Conservation (phyloP, 2,888 invertebrate genomes). For the Apodemia zela region DNA sequence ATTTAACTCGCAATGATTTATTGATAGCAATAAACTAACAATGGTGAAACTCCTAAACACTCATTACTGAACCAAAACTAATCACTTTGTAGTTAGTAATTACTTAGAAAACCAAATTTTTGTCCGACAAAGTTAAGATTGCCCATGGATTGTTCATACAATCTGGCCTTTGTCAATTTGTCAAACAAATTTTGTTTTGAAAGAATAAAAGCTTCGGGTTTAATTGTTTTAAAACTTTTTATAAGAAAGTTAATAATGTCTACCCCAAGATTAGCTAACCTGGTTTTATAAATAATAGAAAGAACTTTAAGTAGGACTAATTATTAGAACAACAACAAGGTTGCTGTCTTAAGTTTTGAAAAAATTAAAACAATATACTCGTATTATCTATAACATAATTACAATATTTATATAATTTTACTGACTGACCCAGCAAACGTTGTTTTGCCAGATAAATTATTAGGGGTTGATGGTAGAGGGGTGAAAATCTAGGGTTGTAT, state of each 20-base stretch:
- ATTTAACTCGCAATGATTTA: neutral
- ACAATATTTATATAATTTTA: no score
- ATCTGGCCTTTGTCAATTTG: slow-evolving; percentile 4
- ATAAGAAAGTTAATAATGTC: neutral
- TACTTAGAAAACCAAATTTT: slow-evolving; percentile 7
- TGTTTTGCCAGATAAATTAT: no score
- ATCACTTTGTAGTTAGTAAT: neutral
- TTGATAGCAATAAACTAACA: slow-evolving; percentile 1
- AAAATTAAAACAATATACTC: no score
- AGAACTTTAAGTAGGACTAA: no score
- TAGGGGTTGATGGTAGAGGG: no score
- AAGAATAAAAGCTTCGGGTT: slow-evolving; percentile 1
- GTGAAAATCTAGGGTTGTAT: no score
- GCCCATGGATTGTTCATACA: neutral
- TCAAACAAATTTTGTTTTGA: slow-evolving; percentile 1
- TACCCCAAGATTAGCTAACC: no score
- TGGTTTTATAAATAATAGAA: no score
- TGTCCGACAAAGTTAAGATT: neutral
- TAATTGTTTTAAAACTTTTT: neutral
- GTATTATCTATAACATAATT: no score
- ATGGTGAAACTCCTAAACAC: neutral
- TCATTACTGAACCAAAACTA: slow-evolving; percentile 1
- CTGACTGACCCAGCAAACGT: no score
- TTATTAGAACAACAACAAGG: no score
- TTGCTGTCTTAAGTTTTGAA: no score